A percentile compares a stretch with the other conserved stretches of the same genome.
Evolutionary conservation across 1,140 invertebrate genomes (phyloP).

Genomic region (Drosophila kepulauana): DNA sequence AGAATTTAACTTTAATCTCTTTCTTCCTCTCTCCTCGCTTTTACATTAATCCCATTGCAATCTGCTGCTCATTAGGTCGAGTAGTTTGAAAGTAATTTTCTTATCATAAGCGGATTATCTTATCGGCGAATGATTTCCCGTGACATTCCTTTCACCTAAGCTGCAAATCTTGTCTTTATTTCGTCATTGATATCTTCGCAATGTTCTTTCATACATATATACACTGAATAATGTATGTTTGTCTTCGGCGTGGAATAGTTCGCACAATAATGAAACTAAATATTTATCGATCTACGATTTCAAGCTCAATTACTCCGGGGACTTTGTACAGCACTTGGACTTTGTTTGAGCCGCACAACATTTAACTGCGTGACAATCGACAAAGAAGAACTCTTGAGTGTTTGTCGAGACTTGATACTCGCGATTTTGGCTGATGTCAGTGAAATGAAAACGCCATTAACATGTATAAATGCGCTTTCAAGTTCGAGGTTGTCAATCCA

Average conservation of each 20-base stretch:
- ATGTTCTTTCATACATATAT: neutral
- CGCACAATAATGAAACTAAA: constrained; percentile 25
- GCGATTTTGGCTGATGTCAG: constrained; percentile 35
- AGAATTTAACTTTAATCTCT: too few species aligned
- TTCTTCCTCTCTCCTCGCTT: too few species aligned
- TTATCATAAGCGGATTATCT: constrained; percentile 1
- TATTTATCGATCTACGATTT: constrained; percentile 37
- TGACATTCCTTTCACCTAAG: neutral
- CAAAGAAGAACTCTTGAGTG: constrained; percentile 13
- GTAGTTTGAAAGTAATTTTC: neutral
- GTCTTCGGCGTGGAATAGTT: constrained; percentile 9
- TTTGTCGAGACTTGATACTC: constrained; percentile 5
- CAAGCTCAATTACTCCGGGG: constrained; percentile 35
- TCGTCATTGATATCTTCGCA: neutral
- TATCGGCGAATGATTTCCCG: neutral
- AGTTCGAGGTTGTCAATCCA: constrained; percentile 50
- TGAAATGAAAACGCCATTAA: constrained; percentile 23
- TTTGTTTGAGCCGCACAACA: constrained; percentile 29
- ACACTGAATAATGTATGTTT: neutral
- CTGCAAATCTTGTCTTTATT: neutral
- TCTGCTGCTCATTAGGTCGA: too few species aligned
- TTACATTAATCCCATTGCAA: too few species aligned
- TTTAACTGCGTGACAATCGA: constrained; percentile 27
- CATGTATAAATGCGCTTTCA: constrained; percentile 53
- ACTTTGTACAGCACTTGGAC: constrained; percentile 38